These are phyloP conservation scores for Epirrita christyi DNA, from an alignment of 2,888 invertebrate genomes.

Conservation along the genomic window DNA sequence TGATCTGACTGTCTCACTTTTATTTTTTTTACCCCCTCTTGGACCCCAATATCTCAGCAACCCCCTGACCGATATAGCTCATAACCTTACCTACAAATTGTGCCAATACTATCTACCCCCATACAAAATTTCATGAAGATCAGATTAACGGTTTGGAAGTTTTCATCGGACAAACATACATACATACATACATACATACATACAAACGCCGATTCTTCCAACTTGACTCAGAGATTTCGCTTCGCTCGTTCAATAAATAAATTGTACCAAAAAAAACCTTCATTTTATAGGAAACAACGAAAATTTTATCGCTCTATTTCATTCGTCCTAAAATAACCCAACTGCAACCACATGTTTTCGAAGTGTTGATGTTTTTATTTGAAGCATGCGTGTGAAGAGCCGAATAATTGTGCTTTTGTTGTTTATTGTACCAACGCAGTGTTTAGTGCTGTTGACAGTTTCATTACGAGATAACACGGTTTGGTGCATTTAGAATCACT, in stretches of 20 bases:
- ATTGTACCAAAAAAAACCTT: background rate
- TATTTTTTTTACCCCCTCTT: too few relatives aligned
- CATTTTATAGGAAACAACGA: conserved; percentile 28
- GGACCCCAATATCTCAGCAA: too few relatives aligned
- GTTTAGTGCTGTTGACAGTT: conserved; percentile 73
- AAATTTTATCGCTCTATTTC: conserved; percentile 38
- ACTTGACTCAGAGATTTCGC: too few relatives aligned
- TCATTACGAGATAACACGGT: conserved; percentile 59
- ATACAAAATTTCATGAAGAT: too few relatives aligned
- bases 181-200: too few relatives aligned
- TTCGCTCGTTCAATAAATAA: conserved; percentile 9
- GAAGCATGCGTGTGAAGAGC: conserved; percentile 71
- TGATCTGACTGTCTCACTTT: too few relatives aligned
- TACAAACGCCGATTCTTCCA: too few relatives aligned
- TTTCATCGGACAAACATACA: too few relatives aligned
- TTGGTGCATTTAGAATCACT: conserved; percentile 37
- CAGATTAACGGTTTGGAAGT: too few relatives aligned
- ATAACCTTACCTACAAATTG: too few relatives aligned
- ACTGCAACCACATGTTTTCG: conserved; percentile 63
- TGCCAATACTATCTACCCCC: too few relatives aligned
- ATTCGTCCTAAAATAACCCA: conserved; percentile 54
- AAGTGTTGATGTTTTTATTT: conserved; percentile 75
- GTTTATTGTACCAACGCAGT: conserved; percentile 75
- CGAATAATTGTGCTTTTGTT: conserved; percentile 72
- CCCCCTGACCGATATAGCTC: too few relatives aligned